phyloP scores from a whole-genome alignment of 2,797 vertebrate genomes.

The Gymnothorax reevesii region DNA sequence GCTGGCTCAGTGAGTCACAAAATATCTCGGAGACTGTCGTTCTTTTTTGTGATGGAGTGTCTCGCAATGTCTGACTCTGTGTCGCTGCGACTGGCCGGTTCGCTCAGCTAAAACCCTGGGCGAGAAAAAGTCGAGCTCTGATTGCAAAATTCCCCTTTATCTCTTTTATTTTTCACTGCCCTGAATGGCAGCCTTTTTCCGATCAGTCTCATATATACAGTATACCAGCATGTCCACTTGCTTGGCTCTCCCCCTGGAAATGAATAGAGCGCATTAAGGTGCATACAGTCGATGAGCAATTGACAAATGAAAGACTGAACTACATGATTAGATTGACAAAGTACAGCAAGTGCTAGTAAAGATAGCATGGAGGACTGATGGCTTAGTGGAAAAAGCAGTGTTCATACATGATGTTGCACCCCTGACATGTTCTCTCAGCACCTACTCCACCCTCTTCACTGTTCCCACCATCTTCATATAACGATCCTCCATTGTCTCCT shows the following conservation, averaged over 20 bases:
- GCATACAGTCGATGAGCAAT: background rate
- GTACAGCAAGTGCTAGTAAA: background rate
- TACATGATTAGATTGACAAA: background rate
- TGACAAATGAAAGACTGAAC: background rate
- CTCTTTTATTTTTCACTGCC: background rate
- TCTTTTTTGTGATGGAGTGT: constrained; percentile 15
- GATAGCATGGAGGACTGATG: background rate
- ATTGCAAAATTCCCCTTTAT: background rate
- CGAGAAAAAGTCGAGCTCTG: background rate
- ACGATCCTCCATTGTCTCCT: background rate
- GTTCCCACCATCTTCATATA: no score
- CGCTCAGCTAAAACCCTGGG: background rate
- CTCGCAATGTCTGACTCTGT: background rate
- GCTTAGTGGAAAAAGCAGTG: background rate
- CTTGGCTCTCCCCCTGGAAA: background rate
- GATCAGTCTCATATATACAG: background rate
- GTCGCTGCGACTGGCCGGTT: background rate
- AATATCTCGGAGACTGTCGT: background rate
- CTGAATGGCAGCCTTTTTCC: background rate
- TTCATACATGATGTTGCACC: background rate
- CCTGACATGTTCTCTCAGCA: background rate
- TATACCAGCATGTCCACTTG: background rate
- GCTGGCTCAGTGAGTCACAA: constrained; percentile 9
- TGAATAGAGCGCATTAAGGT: background rate
- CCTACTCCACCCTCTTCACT: background rate